Base-by-base conservation (phyloP, 2,888 invertebrate genomes). In the Hylaea fasciaria region DNA sequence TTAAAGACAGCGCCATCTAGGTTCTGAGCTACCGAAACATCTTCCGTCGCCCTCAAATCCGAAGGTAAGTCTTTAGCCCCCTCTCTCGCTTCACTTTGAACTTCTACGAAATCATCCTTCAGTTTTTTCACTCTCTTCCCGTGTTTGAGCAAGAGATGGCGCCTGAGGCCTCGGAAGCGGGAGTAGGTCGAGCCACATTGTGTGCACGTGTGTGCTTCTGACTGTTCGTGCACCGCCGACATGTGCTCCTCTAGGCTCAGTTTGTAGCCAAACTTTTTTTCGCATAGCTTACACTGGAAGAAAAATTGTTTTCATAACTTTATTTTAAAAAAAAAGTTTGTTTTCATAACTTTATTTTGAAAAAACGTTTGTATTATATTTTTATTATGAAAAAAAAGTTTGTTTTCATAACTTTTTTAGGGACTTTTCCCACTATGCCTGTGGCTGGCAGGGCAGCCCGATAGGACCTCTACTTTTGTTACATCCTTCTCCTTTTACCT, bases 261-360 rank as follows among this genome's bases (percentile, higher is more conserved):
- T 69, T 91, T 92, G 72, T 91, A 91, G 0, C 89, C 90, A 41
- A 90, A 91, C 51, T 85, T 88, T 65, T 91, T 91, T 17, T 71
- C 75, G 73, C 91, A 91, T 12, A 89, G 80, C 14, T 77, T 73
- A 53, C 91, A 91, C 91, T 91, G 83, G n/a, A 37, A 12, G 35
- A 9, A n/a, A 37, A 37, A 32, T 7, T 32, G 3, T 32, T 28
- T 28, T 28, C 7, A 28, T 28, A 28, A 28, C 7, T 28, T 28
- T 3, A 28, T 28, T 3, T 3, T 28, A 3, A 28, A 3, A 28
- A 3, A 28, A 7, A n/a, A n/a, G n/a, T n/a, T n/a, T n/a, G n/a
- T n/a, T n/a, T n/a, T n/a, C n/a, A n/a, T n/a, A n/a, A n/a, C n/a
- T n/a, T n/a, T n/a, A n/a, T n/a, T n/a, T n/a, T n/a, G n/a, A n/a